Conservation (phyloP, 2,113 vertebrate genomes). For the Galeopterus variegatus region DNA sequence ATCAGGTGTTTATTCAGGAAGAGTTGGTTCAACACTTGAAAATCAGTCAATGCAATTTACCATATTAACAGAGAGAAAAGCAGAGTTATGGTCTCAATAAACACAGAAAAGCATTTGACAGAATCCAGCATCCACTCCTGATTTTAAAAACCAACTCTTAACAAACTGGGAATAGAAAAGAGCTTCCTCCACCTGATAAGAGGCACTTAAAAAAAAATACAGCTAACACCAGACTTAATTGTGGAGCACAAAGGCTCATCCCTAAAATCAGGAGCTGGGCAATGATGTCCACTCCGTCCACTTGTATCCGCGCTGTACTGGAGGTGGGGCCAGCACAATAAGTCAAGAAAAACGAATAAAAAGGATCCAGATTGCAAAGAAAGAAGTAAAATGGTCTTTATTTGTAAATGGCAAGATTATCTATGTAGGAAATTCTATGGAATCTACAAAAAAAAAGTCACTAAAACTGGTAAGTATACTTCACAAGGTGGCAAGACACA, state of each 20-base stretch:
- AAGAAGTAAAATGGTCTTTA: neutral
- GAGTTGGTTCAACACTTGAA: no score
- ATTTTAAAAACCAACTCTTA: neutral
- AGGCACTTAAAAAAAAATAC: neutral
- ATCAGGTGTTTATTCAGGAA: no score
- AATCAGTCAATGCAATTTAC: neutral
- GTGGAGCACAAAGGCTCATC: fast-evolving
- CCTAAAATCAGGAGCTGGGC: neutral
- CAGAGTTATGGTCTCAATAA: neutral
- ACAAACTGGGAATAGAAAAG: neutral
- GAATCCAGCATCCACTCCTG: neutral
- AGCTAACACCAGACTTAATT: neutral
- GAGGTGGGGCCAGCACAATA: neutral
- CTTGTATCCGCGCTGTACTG: fast-evolving
- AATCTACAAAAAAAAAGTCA: neutral
- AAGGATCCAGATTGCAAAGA: neutral
- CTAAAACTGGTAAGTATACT: neutral
- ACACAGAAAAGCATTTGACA: no score
- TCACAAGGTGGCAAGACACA: neutral
- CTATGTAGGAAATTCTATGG: neutral
- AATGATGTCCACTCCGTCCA: fast-evolving
- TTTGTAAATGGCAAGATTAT: neutral
- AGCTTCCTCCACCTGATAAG: neutral
- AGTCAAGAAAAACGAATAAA: neutral
- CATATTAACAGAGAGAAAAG: neutral